A percentile compares a stretch with the other conserved stretches of the same genome.
These are phyloP conservation scores for Falcunculus frontatus DNA, from an alignment of 2,113 vertebrate species.

Conservation along the genomic window DNA sequence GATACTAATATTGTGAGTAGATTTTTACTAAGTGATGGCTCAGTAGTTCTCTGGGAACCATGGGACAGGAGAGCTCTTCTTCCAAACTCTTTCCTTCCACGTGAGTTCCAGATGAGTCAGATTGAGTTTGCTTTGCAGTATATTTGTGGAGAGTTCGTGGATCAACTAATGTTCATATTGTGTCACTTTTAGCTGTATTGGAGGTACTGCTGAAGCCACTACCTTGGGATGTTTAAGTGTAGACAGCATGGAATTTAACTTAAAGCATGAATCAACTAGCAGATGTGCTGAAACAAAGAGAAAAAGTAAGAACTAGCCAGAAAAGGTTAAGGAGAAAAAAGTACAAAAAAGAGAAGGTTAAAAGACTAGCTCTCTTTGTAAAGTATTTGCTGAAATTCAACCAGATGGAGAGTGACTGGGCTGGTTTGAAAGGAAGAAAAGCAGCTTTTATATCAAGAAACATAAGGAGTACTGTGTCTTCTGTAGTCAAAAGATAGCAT, in stretches of 20 bases:
- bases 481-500: neutral
- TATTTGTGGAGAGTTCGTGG: neutral
- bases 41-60: neutral
- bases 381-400: neutral
- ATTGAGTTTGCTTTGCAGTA: neutral
- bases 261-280: neutral
- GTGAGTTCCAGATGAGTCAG: neutral
- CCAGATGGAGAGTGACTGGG: neutral
- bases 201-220: neutral
- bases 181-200: neutral
- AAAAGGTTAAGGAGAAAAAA: neutral
- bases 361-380: neutral
- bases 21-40: neutral
- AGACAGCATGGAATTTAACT: neutral
- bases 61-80: neutral
- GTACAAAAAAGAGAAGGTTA: neutral
- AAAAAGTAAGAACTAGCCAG: neutral
- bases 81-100: neutral
- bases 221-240: neutral
- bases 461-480: neutral
- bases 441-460: neutral
- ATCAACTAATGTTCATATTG: neutral
- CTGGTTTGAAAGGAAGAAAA: neutral
- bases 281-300: neutral
- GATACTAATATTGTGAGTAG: neutral